Evolutionary conservation across 2,113 vertebrate species (phyloP), one percentile per base, ranked within the genome.

Genomic region (Corydoras sp.): DNA sequence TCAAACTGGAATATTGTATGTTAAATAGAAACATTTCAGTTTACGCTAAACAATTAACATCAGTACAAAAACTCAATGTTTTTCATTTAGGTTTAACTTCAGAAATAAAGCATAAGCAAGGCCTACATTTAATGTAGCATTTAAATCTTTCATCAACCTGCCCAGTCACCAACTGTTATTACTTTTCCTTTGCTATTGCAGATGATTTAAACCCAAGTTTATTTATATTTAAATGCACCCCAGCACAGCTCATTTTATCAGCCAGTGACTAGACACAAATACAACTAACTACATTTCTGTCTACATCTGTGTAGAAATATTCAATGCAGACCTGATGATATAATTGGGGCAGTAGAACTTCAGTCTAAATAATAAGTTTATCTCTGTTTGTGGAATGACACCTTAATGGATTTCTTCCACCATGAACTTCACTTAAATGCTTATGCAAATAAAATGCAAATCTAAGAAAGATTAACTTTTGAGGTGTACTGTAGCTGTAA

Each of bases 201-300:
- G 32, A 72, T 61, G 65, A 75, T 72, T 54, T 72, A 75, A 48
- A 63, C 49, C 58, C 14, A 18, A 62, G 11, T 56, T 76, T 76
- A 79, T 79, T 79, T 76, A 76, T 70, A 79, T 79, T 70, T 79
- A 79, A 79, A 79, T 76, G 51, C 49, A 73, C 76, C 70, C 63
- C 70, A 24, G 64, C 67, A 76, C 76, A 76, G 61, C 77, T 73
- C 73, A 76, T 79, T 76, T 73, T 79, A 79, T 79, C 77, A 69
- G 29, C 51, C 9, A 2, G 56, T 51, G 58, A 29, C 66, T 70
- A 53, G 58, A 73, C 75, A 69, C 74, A 79, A 73, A 65, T 61
- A 58, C 53, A 55, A 49, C 65, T 62, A 74, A 74, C 67, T 58
- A 62, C 53, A 58, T 79, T 76, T 69, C 70, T 69, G 74, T 73